phyloP scores from a whole-genome alignment of 2,797 vertebrate species.

The Chiloscyllium punctatum region DNA sequence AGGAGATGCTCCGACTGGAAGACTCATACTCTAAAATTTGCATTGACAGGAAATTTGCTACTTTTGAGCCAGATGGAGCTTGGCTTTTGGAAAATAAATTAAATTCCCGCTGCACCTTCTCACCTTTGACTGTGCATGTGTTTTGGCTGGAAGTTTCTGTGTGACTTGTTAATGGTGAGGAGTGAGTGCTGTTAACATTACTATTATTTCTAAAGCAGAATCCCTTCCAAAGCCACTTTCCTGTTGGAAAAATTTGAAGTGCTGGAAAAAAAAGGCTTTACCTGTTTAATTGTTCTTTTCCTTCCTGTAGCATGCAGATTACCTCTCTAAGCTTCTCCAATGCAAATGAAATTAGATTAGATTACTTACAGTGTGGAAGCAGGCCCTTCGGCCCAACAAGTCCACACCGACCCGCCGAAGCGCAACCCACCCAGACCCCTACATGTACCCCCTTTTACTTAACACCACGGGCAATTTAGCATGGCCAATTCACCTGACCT shows the following conservation, averaged over 20 bases:
- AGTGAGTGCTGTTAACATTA: not conserved
- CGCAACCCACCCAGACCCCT: too few species aligned
- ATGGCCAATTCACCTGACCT: too few species aligned
- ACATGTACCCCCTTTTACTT: too few species aligned
- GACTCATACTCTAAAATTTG: not conserved
- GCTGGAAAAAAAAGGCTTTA: not conserved
- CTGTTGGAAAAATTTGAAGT: not conserved
- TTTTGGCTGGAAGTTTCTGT: not conserved
- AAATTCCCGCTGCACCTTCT: not conserved
- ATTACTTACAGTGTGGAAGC: too few species aligned
- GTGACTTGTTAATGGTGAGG: not conserved
- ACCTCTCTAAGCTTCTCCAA: not conserved
- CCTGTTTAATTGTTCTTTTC: constrained; percentile 5
- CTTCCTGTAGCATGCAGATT: not conserved
- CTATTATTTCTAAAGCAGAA: not conserved
- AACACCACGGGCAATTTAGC: too few species aligned
- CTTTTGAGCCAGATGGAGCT: not conserved
- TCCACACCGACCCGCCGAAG: too few species aligned
- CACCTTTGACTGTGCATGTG: too few species aligned
- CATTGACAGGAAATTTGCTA: not conserved
- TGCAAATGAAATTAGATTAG: not conserved
- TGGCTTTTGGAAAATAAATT: not conserved
- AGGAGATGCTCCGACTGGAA: not conserved
- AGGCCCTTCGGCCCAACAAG: too few species aligned
- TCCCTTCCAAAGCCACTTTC: not conserved